Evolutionary conservation across 1,140 invertebrate species (phyloP).

Genomic region (Diorhabda carinulata): DNA sequence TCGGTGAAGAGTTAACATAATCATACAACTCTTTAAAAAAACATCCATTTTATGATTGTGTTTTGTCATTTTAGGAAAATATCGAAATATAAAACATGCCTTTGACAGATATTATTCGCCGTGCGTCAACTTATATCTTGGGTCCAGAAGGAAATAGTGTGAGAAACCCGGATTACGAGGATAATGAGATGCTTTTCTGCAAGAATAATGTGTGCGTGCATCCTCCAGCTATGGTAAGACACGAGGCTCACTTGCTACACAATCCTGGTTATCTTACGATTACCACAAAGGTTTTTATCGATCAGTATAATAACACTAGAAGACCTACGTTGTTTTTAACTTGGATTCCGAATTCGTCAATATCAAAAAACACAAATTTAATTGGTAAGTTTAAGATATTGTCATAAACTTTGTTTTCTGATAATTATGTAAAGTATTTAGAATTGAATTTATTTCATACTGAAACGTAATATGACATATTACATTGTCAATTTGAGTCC

Average conservation of each 20-base stretch:
- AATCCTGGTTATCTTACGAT: conserved; percentile 64
- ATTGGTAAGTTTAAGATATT: conserved; percentile 10
- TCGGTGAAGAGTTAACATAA: no score
- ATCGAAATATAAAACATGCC: conserved; percentile 58
- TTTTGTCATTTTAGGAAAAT: neutral
- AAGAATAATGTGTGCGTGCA: conserved; percentile 97
- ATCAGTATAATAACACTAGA: conserved; percentile 66
- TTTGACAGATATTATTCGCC: conserved; percentile 67
- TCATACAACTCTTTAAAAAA: no score
- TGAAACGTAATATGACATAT: no score
- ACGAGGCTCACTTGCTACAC: conserved; percentile 78
- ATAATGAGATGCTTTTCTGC: conserved; percentile 80
- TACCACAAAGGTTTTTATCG: conserved; percentile 49
- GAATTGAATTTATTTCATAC: no score
- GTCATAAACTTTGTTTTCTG: no score
- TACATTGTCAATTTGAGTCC: no score
- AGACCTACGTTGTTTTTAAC: conserved; percentile 81
- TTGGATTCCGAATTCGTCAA: conserved; percentile 88
- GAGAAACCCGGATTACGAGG: conserved; percentile 61
- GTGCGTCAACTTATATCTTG: conserved; percentile 72
- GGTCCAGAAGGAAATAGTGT: conserved; percentile 61
- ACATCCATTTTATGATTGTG: neutral
- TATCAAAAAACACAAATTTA: conserved; percentile 78
- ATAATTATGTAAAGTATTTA: no score
- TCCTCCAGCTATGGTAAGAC: conserved; percentile 74